Base-by-base conservation (phyloP, 1,140 invertebrate species). In the Oedothorax gibbosus region DNA sequence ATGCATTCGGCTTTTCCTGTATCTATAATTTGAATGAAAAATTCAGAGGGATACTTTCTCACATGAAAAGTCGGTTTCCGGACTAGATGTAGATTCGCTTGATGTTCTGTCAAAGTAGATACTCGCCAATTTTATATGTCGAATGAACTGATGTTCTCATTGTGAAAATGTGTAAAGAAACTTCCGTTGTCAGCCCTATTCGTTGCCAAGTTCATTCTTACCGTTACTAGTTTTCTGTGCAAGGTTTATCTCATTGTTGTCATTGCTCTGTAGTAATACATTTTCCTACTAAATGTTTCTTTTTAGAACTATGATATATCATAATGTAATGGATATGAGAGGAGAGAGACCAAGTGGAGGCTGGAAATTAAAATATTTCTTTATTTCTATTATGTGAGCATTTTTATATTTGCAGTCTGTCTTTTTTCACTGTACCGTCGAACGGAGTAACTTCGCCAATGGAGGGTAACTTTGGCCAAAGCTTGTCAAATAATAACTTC, bases 211-310 rank as follows among this genome's bases (percentile, higher is more conserved):
- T 66, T 35, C 12, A 57, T 35, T 75, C 51, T 75, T 57, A 60
- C 14, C 54, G 15, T 15, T 60, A 49, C 21, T 75, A 75, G 72
- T 75, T 60, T 60, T 57, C 15, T 75, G 35, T 35, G 54, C 35
- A 75, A 75, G 54, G 15, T 57, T 75, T 75, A 75, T 75, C 72
- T 75, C 4, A 75, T 75, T 57, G 72, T 21, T 57, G 72, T 75
- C n/a, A 75, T 57, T n/a, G 53, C 72, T 75, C 56, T 60, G 12
- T 75, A 75, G 54, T 75, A 21, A 21, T 75, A 35, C 72, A 20
- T 57, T 75, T 75, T 75, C n/a, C n/a, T 18, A 50, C 56, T 75
- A 21, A 57, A 60, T 75, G 53, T 75, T 75, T 75, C 54, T 51
- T 75, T 75, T 75, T 18, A 15, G 21, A 57, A 56, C 51, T 75